Conservation (phyloP, 2,797 vertebrate species). For the Sparidentex hasta region DNA sequence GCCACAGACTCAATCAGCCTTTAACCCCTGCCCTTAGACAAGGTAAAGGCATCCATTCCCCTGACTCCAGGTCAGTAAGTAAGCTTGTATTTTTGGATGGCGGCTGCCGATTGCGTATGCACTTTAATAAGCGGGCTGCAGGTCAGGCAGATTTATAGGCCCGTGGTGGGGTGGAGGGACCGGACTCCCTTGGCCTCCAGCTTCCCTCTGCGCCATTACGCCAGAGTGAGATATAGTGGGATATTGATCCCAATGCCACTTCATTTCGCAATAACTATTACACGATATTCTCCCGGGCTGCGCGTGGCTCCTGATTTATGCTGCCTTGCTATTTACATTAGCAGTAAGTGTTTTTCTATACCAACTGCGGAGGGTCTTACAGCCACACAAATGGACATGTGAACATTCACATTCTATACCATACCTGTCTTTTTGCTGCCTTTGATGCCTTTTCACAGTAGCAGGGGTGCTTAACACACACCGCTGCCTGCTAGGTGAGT, state of each 20-base stretch:
- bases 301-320: slow-evolving; percentile 86
- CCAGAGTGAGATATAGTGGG: slow-evolving; percentile 96
- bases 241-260: slow-evolving; percentile 99
- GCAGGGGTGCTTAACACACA: slow-evolving; percentile 61
- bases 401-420: slow-evolving; percentile 76
- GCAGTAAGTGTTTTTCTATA: slow-evolving; percentile 89
- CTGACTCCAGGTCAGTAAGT: slow-evolving; percentile 81
- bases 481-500: slow-evolving; percentile 58
- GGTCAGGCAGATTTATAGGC: slow-evolving; percentile 96
- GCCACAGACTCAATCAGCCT: slow-evolving; percentile 67
- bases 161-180: slow-evolving; percentile 94
- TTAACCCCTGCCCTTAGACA: slow-evolving; percentile 75
- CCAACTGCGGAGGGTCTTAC: slow-evolving; percentile 76
- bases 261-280: slow-evolving; percentile 99
- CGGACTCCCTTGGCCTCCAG: slow-evolving; percentile 96
- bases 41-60: slow-evolving; percentile 74
- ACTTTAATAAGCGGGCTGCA: slow-evolving; percentile 89
- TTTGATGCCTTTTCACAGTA: slow-evolving; percentile 67
- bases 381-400: slow-evolving; percentile 76
- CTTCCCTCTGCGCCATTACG: slow-evolving; percentile 94
- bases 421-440: slow-evolving; percentile 72
- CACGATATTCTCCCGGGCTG: slow-evolving; percentile 87
- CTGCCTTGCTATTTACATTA: slow-evolving; percentile 89
- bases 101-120: slow-evolving; percentile 91
- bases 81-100: slow-evolving; percentile 81